Evolutionary conservation across 2,888 invertebrate genomes (phyloP).

Genomic region (Aleiodes testaceus): DNA sequence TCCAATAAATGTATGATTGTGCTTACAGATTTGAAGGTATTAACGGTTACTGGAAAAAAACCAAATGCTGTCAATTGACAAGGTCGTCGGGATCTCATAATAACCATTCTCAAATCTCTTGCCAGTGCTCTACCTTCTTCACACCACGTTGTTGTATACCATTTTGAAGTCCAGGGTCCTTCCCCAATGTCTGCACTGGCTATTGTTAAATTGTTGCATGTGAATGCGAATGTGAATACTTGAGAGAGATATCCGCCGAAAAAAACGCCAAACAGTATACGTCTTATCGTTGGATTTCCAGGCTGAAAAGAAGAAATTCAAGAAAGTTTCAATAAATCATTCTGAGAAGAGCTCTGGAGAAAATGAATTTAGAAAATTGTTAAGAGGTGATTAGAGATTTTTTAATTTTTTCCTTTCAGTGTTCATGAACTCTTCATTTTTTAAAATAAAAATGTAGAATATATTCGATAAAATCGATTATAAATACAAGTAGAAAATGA

Average conservation of each 20-base stretch:
- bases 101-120: conserved; percentile 48
- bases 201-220: conserved; percentile 48
- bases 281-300: conserved; percentile 35
- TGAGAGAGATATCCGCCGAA: conserved; percentile 44
- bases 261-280: conserved; percentile 42
- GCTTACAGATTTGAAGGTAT: conserved; percentile 50
- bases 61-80: conserved; percentile 52
- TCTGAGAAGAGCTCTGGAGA: no score
- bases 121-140: conserved; percentile 32
- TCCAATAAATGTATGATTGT: no score
- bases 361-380: no score
- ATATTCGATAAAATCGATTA: no score
- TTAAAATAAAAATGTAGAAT: no score
- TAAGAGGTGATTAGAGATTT: no score
- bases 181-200: conserved; percentile 42
- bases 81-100: conserved; percentile 47
- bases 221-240: conserved; percentile 50
- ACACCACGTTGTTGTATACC: conserved; percentile 36
- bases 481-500: no score
- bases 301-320: conserved; percentile 38
- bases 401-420: no score
- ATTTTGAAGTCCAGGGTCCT: conserved; percentile 40
- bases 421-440: no score
- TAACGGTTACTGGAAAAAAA: conserved; percentile 53
- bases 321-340: no score